A percentile compares a stretch with the other conserved stretches of the same genome.
Evolutionary conservation across 2,113 vertebrate genomes (phyloP).

Genomic region (Sphyrna mokarran): DNA sequence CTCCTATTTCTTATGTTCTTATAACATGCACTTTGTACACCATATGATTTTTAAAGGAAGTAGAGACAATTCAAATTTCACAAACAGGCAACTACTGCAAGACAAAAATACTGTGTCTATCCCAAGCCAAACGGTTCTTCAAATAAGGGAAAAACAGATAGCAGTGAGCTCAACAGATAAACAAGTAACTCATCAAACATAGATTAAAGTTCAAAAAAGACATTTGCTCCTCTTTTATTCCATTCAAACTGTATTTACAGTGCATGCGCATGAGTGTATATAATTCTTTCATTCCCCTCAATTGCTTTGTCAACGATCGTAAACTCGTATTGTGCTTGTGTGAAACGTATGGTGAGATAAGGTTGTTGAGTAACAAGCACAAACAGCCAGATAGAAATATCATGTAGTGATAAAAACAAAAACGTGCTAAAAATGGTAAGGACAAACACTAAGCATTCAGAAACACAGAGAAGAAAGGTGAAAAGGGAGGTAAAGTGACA

Average conservation of each 20-base stretch:
- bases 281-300: background rate
- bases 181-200: background rate
- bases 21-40: background rate
- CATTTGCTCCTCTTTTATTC: background rate
- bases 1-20: too few relatives aligned
- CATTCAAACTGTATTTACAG: background rate
- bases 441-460: background rate
- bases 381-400: background rate
- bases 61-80: background rate
- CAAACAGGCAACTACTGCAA: background rate
- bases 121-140: background rate
- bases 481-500: background rate
- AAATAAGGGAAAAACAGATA: background rate
- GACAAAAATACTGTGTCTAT: background rate
- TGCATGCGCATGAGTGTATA: too few relatives aligned
- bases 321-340: background rate
- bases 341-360: background rate
- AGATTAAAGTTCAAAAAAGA: background rate
- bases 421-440: background rate
- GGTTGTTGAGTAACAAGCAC: background rate
- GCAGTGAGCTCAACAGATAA: background rate
- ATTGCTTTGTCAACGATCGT: background rate
- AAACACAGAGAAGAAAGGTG: background rate
- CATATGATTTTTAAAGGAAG: conserved; percentile 10
- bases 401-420: background rate